phyloP scores from a whole-genome alignment of 1,140 invertebrate species.

The Andrena cerasifolii region DNA sequence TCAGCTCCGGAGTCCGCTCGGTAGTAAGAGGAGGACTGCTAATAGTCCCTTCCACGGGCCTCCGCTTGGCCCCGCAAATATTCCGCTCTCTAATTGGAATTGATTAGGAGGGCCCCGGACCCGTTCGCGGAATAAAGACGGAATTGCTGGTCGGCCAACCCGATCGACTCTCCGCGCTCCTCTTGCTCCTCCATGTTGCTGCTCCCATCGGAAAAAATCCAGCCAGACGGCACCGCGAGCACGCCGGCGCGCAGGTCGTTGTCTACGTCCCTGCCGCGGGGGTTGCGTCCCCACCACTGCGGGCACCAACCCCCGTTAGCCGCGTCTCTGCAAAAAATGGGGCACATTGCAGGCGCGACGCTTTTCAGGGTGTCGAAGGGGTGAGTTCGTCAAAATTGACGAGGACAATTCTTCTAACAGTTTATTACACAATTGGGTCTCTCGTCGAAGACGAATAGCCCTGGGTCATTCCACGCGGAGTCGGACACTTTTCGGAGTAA shows the following conservation, averaged over 20 bases:
- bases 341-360: too few relatives aligned
- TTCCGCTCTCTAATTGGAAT: constrained; percentile 83
- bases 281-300: neutral
- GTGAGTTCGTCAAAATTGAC: too few relatives aligned
- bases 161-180: constrained; percentile 11
- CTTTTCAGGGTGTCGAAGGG: too few relatives aligned
- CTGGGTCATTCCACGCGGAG: too few relatives aligned
- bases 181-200: constrained; percentile 20
- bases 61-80: constrained; percentile 79
- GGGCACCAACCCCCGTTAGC: constrained; percentile 8
- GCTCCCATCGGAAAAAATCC: constrained; percentile 49
- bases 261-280: constrained; percentile 11
- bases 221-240: constrained; percentile 9
- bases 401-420: too few relatives aligned
- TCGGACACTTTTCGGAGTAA: too few relatives aligned
- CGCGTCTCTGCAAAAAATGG: too few relatives aligned
- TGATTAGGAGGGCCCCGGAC: constrained; percentile 78
- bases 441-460: too few relatives aligned
- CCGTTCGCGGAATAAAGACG: constrained; percentile 77
- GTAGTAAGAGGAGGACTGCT: constrained; percentile 78
- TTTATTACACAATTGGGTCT: too few relatives aligned
- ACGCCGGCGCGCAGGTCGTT: constrained; percentile 32
- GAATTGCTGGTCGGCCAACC: constrained; percentile 71
- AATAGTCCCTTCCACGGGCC: constrained; percentile 78
- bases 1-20: constrained; percentile 65